phyloP scores from a whole-genome alignment of 1,140 invertebrate genomes.

The Lepidurus arcticus region DNA sequence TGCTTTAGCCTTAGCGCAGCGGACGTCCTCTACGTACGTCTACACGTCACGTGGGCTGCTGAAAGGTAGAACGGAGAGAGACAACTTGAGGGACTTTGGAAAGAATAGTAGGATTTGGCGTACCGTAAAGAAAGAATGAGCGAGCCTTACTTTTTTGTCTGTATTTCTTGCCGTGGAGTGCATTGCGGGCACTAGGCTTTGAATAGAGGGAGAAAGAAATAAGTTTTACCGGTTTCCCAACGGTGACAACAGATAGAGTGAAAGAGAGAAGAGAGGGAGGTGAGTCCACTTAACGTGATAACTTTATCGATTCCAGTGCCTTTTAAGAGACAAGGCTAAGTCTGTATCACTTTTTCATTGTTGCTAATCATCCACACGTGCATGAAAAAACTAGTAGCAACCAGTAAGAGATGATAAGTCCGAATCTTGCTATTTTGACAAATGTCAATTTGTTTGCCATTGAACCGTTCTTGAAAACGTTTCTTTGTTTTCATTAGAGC shows the following conservation, averaged over 20 bases:
- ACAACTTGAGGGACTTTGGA: not conserved
- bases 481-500: constrained; percentile 5
- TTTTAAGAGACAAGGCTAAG: not conserved
- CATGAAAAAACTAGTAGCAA: constrained; percentile 11
- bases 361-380: not conserved
- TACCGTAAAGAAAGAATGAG: not conserved
- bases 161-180: not conserved
- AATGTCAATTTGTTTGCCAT: not conserved
- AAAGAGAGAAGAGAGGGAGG: not conserved
- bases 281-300: not conserved
- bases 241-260: not conserved
- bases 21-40: not conserved
- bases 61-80: not conserved
- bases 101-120: constrained; percentile 4
- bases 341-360: not conserved
- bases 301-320: not conserved
- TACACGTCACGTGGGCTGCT: not conserved
- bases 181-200: not conserved
- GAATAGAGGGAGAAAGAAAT: not conserved
- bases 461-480: not conserved
- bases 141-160: not conserved
- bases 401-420: not conserved
- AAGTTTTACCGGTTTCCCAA: not conserved
- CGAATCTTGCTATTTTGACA: not conserved
- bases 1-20: not conserved